phyloP scores from a whole-genome alignment of 2,797 vertebrate genomes.

The Phalloptychus januarius region DNA sequence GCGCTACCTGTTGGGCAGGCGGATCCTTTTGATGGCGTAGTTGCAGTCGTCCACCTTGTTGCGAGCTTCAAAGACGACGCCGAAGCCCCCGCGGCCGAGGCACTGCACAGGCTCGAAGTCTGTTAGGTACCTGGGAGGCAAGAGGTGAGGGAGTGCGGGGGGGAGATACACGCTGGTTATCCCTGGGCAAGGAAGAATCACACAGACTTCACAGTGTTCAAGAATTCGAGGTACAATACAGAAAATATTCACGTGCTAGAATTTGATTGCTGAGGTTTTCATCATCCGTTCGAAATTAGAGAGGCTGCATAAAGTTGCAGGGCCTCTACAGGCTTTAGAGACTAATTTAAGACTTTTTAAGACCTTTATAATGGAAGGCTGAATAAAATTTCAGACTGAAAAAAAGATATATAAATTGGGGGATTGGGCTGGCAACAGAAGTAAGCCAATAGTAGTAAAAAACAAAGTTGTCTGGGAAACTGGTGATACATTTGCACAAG shows the following conservation, averaged over 20 bases:
- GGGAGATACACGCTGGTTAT: slow-evolving; percentile 25
- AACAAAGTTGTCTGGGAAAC: too few species aligned
- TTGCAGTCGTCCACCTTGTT: slow-evolving; percentile 99
- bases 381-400: too few species aligned
- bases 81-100: slow-evolving; percentile 95
- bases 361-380: too few species aligned
- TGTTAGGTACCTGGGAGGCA: slow-evolving; percentile 87
- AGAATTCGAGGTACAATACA: background rate
- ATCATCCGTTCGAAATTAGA: background rate
- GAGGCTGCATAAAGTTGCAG: background rate
- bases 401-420: too few species aligned
- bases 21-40: slow-evolving; percentile 98
- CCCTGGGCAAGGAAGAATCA: slow-evolving; percentile 16
- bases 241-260: background rate
- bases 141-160: too few species aligned
- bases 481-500: too few species aligned
- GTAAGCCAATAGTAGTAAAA: too few species aligned
- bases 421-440: too few species aligned
- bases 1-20: slow-evolving; percentile 92
- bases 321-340: too few species aligned
- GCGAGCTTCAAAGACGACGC: slow-evolving; percentile 96
- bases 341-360: too few species aligned
- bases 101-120: slow-evolving; percentile 98
- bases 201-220: background rate
- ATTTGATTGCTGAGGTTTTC: background rate